A percentile compares a stretch with the other conserved stretches of the same genome.
Conservation (phyloP, 2,888 invertebrate species). For the Diaphora mendica region DNA sequence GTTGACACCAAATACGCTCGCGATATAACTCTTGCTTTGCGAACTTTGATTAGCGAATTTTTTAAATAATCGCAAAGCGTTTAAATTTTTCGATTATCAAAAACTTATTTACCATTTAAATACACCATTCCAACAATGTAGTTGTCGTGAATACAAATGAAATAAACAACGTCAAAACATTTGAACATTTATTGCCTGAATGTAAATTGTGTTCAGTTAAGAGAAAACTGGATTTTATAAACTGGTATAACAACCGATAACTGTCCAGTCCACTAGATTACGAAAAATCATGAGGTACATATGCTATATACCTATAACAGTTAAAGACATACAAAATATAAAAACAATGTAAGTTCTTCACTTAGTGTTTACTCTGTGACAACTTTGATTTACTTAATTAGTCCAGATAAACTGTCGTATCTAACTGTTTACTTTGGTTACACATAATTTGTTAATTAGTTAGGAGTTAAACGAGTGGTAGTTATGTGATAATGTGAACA, state of each 20-base stretch:
- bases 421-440: constrained; percentile 13
- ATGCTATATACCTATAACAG: neutral
- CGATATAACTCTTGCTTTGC: constrained; percentile 59
- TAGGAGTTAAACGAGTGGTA: neutral
- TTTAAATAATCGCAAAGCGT: constrained; percentile 16
- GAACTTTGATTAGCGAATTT: constrained; percentile 58
- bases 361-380: constrained; percentile 14
- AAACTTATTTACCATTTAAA: neutral
- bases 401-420: constrained; percentile 10
- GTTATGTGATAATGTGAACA: neutral
- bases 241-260: constrained; percentile 31
- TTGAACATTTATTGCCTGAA: constrained; percentile 8
- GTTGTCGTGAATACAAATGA: neutral
- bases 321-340: neutral
- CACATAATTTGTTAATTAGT: neutral
- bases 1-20: constrained; percentile 54
- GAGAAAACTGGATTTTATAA: constrained; percentile 31
- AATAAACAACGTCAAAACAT: constrained; percentile 5
- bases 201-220: constrained; percentile 12
- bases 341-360: neutral
- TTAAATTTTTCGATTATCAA: neutral
- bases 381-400: constrained; percentile 17
- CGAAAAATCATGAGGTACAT: neutral
- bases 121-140: constrained; percentile 9
- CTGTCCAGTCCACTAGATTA: constrained; percentile 19